Base-by-base conservation (phyloP, 2,888 invertebrate species). In the Dioctria rufipes region DNA sequence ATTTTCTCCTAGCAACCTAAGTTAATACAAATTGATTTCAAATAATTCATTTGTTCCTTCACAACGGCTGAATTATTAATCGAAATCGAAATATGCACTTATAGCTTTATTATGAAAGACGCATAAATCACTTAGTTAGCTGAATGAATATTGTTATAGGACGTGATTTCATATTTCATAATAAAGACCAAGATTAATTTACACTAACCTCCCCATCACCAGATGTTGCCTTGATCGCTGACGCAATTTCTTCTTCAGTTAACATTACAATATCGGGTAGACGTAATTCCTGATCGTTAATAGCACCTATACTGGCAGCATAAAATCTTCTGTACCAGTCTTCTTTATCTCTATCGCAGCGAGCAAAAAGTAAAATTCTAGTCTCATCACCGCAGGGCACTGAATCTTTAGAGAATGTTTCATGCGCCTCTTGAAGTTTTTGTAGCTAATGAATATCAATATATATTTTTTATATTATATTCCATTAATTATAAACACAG, bases 381-480 rank as follows among this genome's bases (percentile, higher is more conserved):
- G 86, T 87, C 84, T 89, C 88, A 84, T 89, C 89, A 3, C 89
- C 89, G 66, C 87, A 88, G 3, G 88, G 89, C n/a, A 89, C 86
- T 0, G 84, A 5, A 11, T 79, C 79, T 13, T 79, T 79, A 6
- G 43, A 60, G 5, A 25, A n/a, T 37, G 60, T 4, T 5, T 83
- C 81, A 51, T 79, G 71, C 3, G 77, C 83, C 51, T 86, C 86
- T 49, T 87, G 88, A 25, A 89, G 82, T 51, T 85, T 84, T 78
- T 86, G 86, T 9, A 89, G 83, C 88, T 89, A 63, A 40, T 66
- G 54, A 67, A 46, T 5, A 60, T 11, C 60, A 60, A 60, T 8
- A 60, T 5, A 60, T 60, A 60, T 25, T 2, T 46, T 46, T 5
- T 46, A 46, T 8, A 46, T 46, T 46, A 6, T 8, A 6, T 46